Conservation (phyloP, 2,888 invertebrate species). For the Alcis repandata region DNA sequence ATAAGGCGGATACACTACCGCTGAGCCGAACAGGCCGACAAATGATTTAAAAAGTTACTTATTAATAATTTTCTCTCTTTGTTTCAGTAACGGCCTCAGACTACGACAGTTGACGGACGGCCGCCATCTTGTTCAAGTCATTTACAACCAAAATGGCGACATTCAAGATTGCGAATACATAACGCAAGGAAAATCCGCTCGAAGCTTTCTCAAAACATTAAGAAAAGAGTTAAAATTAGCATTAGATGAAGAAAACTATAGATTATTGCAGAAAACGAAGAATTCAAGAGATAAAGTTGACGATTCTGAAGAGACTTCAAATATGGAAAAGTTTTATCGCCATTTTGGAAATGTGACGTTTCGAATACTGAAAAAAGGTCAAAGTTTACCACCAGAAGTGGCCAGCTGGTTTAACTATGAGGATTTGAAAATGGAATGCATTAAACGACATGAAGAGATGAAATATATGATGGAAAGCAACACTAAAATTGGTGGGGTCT, state of each 20-base stretch:
- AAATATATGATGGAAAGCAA: slow-evolving; percentile 72
- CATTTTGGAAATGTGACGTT: slow-evolving; percentile 86
- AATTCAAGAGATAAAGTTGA: slow-evolving; percentile 50
- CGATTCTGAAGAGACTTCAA: slow-evolving; percentile 29
- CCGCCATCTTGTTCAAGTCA: slow-evolving; percentile 89
- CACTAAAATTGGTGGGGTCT: slow-evolving; percentile 65
- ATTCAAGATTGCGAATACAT: slow-evolving; percentile 90
- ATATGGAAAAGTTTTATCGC: slow-evolving; percentile 73
- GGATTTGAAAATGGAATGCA: slow-evolving; percentile 85
- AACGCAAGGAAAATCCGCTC: slow-evolving; percentile 82
- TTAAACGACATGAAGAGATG: slow-evolving; percentile 74
- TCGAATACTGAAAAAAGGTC: slow-evolving; percentile 79
- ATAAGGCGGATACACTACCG: too few species aligned
- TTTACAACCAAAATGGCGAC: slow-evolving; percentile 87
- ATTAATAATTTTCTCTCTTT: slow-evolving; percentile 47
- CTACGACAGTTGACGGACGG: slow-evolving; percentile 90
- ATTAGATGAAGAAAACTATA: slow-evolving; percentile 72
- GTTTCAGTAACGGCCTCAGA: slow-evolving; percentile 85
- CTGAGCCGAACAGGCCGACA: too few species aligned
- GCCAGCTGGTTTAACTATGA: slow-evolving; percentile 87
- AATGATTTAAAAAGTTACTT: too few species aligned
- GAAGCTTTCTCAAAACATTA: slow-evolving; percentile 87
- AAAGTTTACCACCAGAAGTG: slow-evolving; percentile 80
- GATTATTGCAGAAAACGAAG: slow-evolving; percentile 61
- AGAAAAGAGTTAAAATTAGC: slow-evolving; percentile 84